Percentiles rank a stretch among this genome's conserved stretches.
These are phyloP conservation scores for Sminthurides bifidus DNA, from an alignment of 1,140 invertebrate species.

Conservation along the genomic window DNA sequence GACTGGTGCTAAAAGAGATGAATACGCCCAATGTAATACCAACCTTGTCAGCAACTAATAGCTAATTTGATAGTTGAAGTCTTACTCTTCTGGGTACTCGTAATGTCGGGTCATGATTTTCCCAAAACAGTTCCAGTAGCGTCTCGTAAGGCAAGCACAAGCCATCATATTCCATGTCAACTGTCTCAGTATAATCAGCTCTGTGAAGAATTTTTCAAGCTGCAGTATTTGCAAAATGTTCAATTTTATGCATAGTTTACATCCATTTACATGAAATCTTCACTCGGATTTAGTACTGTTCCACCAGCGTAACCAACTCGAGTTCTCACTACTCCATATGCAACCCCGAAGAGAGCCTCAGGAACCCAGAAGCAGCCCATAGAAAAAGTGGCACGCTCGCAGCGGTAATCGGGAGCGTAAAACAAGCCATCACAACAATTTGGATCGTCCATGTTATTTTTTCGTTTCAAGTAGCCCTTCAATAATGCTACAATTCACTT, in stretches of 20 bases:
- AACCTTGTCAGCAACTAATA: conserved; percentile 61
- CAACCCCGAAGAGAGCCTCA: conserved; percentile 77
- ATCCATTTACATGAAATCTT: conserved; percentile 19
- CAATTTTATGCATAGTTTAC: neutral
- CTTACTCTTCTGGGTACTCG: too few relatives aligned
- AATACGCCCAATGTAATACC: neutral
- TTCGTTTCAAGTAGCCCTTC: too few relatives aligned
- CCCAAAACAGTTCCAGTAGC: conserved; percentile 77
- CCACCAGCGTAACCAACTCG: conserved; percentile 36
- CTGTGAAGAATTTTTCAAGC: conserved; percentile 43
- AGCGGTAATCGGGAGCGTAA: conserved; percentile 36
- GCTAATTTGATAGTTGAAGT: too few relatives aligned
- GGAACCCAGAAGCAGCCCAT: conserved; percentile 98
- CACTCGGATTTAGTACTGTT: conserved; percentile 24
- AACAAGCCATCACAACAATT: conserved; percentile 32
- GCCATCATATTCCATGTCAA: conserved; percentile 82
- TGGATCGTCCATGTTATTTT: too few relatives aligned
- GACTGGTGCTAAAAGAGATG: conserved; percentile 65
- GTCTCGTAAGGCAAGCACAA: conserved; percentile 57
- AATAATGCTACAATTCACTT: too few relatives aligned
- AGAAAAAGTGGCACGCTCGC: conserved; percentile 67
- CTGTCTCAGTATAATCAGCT: conserved; percentile 85
- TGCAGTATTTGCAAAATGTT: neutral
- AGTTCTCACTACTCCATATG: conserved; percentile 72
- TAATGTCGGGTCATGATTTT: conserved; percentile 82